Conservation (phyloP, 37 sponge, comb jelly and placozoan genomes). For the Theonella swinhoei region DNA sequence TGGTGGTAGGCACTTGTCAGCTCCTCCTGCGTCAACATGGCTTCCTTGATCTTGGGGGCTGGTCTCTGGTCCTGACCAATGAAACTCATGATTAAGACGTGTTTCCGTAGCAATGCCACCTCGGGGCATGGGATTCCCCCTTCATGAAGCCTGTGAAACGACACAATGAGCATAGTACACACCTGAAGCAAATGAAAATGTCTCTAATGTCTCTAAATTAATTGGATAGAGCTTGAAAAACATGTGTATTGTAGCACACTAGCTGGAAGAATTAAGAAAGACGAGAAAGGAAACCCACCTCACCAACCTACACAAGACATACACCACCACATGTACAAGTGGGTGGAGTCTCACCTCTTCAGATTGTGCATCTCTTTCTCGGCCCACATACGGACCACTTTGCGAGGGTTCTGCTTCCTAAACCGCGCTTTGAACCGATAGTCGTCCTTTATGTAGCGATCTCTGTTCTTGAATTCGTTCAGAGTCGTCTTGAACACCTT, state of each 20-base stretch:
- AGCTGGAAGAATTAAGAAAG: no score
- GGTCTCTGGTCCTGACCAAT: conserved; percentile 84
- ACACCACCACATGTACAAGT: neutral
- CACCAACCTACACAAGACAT: no score
- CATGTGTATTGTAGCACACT: neutral
- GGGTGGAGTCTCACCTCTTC: conserved; percentile 60
- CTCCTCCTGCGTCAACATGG: conserved; percentile 56
- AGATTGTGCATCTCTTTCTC: conserved; percentile 97
- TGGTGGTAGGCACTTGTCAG: conserved; percentile 87
- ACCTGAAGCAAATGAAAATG: neutral
- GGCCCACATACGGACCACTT: conserved; percentile 87
- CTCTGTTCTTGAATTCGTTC: conserved; percentile 94
- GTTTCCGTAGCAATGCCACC: conserved; percentile 82
- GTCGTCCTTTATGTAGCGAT: conserved; percentile 93
- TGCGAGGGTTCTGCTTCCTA: conserved; percentile 80
- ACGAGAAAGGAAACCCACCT: no score
- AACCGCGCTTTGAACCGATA: conserved; percentile 81
- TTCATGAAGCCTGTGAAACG: conserved; percentile 49
- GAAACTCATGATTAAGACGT: conserved; percentile 93
- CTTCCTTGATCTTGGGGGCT: conserved; percentile 88
- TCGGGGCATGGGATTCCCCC: conserved; percentile 84
- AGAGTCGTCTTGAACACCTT: conserved; percentile 98
- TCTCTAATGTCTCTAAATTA: neutral
- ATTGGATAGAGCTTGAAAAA: neutral
- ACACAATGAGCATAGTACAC: neutral